A percentile compares a stretch with the other conserved stretches of the same genome.
Evolutionary conservation across 2,113 vertebrate species (phyloP).

Genomic region (Octodon degus): DNA sequence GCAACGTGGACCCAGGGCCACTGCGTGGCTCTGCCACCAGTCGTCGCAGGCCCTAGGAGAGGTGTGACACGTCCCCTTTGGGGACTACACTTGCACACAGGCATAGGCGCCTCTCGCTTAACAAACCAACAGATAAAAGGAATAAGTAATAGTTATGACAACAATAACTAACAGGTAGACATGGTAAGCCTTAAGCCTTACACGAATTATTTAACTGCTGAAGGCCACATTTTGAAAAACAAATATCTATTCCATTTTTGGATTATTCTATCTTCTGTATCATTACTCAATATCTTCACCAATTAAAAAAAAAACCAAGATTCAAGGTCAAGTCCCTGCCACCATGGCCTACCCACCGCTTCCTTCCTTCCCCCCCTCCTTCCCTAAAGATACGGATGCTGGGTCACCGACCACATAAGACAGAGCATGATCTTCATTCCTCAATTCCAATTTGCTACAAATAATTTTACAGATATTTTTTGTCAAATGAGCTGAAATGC

Average conservation of each 20-base stretch:
- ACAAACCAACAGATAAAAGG: neutral
- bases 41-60: neutral
- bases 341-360: no score
- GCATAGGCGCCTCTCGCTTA: neutral
- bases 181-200: neutral
- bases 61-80: neutral
- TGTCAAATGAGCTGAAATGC: neutral
- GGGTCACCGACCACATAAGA: neutral
- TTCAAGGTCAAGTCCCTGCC: neutral
- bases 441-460: neutral
- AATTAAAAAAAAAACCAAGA: neutral
- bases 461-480: neutral
- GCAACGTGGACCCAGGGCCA: neutral
- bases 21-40: neutral
- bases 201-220: neutral
- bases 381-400: neutral
- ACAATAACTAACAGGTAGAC: neutral
- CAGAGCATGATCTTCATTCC: neutral
- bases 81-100: neutral
- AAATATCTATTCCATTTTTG: neutral
- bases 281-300: neutral
- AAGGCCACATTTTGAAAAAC: neutral
- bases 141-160: neutral
- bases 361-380: fast-evolving
- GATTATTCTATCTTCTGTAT: neutral